These are phyloP conservation scores for Coecobrya sp. DNA, from an alignment of 2,888 invertebrate genomes.

Conservation along the genomic window DNA sequence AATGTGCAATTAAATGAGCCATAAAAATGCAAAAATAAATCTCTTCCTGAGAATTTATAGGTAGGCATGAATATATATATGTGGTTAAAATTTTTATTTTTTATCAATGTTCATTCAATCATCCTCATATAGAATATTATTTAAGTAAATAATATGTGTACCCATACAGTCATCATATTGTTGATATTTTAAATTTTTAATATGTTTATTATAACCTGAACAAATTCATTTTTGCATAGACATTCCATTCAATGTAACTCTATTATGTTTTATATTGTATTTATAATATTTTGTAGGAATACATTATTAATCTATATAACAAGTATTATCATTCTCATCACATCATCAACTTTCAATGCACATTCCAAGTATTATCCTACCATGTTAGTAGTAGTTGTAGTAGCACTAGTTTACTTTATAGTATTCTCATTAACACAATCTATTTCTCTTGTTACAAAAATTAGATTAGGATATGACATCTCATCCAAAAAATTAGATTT, in stretches of 20 bases:
- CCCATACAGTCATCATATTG: neutral
- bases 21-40: neutral
- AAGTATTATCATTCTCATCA: conserved; percentile 62
- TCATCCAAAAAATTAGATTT: neutral
- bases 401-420: neutral
- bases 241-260: neutral
- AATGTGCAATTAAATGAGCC: neutral
- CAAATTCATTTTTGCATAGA: neutral
- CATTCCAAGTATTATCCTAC: neutral
- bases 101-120: neutral
- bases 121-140: conserved; percentile 14
- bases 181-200: neutral
- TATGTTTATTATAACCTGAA: neutral
- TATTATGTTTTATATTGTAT: neutral
- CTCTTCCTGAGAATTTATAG: neutral
- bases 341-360: conserved; percentile 58
- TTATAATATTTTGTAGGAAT: neutral
- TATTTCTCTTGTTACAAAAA: neutral
- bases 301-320: neutral
- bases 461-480: neutral
- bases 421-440: neutral
- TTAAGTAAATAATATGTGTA: conserved; percentile 3
- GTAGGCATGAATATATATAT: neutral
- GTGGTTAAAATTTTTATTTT: neutral
- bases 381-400: neutral